Evolutionary conservation across 2,113 vertebrate species (phyloP), one percentile per base, ranked within the genome.

Genomic region (Pardalotus punctatus): DNA sequence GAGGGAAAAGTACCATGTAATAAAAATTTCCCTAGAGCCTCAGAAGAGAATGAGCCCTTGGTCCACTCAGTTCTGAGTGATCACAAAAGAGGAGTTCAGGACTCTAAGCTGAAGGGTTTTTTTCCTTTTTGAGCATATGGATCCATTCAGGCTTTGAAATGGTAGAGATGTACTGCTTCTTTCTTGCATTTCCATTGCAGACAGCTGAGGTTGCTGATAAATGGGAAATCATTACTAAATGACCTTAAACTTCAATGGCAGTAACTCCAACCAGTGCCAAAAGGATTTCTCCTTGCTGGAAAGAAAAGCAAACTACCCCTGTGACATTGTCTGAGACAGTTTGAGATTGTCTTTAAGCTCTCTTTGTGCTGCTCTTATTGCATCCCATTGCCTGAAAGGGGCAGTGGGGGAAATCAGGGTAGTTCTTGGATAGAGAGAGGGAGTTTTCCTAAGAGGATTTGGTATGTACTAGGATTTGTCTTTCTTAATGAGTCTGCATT

Each of bases 401-500:
- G 33, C 60, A 62, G 13, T n/a, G 33, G 16, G 58, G 31, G 19
- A 88, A 83, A 69, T 66, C 33, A 43, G 16, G 35, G 14, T 81
- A 78, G 38, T 35, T 82, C 58, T 80, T 60, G 36, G 22, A 36
- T 12, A 54, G 61, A 60, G 51, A 54, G 45, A 65, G 7, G 42
- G 74, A 56, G 18, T 51, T 77, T 81, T 86, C 47, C 25, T 93
- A 94, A 93, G 93, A 94, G 80, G 95, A 90, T 97, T 94, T 92
- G 36, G 9, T 45, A 23, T 83, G 18, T 70, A 25, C 27, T 74
- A 58, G 71, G 40, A 78, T 81, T 70, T 87, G 36, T 40, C 64
- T 84, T 86, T 64, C 28, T 31, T 77, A 91, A 71, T 71, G 20
- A 70, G 17, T 45, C 56, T 92, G 33, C 33, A 22, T 72, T 88